phyloP scores from a whole-genome alignment of 2,797 vertebrate species.

The Pelobates cultripes region DNA sequence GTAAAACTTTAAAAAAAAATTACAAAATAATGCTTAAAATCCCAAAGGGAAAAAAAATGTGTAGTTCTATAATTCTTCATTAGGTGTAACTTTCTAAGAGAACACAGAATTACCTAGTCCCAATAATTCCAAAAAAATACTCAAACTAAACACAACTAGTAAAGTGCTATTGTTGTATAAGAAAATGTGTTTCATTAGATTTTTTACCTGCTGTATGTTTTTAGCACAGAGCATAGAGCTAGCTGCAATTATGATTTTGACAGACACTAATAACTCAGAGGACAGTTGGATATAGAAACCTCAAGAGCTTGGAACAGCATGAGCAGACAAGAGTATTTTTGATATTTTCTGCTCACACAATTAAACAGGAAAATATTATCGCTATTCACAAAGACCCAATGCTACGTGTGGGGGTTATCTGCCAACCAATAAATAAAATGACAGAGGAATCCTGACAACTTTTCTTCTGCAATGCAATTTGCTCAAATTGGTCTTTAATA shows the following conservation, averaged over 20 bases:
- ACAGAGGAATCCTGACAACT: neutral
- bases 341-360: conserved; percentile 54
- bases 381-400: conserved; percentile 18
- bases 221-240: conserved; percentile 47
- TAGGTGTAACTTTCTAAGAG: conserved; percentile 30
- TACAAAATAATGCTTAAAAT: conserved; percentile 6
- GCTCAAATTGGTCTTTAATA: conserved; percentile 18
- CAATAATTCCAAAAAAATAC: conserved; percentile 35
- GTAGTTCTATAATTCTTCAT: conserved; percentile 8
- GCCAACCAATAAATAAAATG: conserved; percentile 29
- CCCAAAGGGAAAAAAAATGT: conserved; percentile 3
- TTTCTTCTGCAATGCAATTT: neutral
- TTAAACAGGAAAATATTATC: conserved; percentile 50
- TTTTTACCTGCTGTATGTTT: conserved; percentile 52
- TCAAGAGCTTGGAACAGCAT: conserved; percentile 54
- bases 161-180: conserved; percentile 27
- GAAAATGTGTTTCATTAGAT: conserved; percentile 51
- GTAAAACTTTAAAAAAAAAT: neutral
- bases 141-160: conserved; percentile 46
- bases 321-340: conserved; percentile 50
- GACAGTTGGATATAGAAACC: conserved; percentile 57
- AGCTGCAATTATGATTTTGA: conserved; percentile 59
- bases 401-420: conserved; percentile 28
- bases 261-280: conserved; percentile 54
- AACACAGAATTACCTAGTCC: conserved; percentile 44